Percentiles rank a stretch among this genome's conserved stretches.
Evolutionary conservation across 2,113 vertebrate genomes (phyloP).

Genomic region (Corythornis madagascariensis): DNA sequence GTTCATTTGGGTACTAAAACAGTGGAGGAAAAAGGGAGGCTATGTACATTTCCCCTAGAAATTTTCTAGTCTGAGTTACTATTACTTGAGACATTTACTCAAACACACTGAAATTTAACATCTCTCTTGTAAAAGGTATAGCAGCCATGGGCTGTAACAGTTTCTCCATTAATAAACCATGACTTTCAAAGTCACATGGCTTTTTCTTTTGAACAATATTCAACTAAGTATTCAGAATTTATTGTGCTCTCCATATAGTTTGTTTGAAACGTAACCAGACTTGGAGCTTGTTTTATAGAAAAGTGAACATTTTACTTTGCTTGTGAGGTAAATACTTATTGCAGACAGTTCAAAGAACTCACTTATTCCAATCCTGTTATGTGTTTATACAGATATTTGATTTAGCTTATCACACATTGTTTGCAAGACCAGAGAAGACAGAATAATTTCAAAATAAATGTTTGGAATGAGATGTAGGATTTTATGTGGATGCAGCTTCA

Average conservation of each 20-base stretch:
- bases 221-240: not conserved
- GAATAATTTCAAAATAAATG: slow-evolving; percentile 45
- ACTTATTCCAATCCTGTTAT: slow-evolving; percentile 2
- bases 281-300: slow-evolving; percentile 12
- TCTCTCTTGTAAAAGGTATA: not conserved
- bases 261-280: slow-evolving; percentile 26
- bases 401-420: slow-evolving; percentile 27
- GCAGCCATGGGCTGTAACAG: not conserved
- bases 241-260: not conserved
- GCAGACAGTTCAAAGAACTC: slow-evolving; percentile 42
- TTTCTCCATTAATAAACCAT: not conserved
- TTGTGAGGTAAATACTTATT: slow-evolving; percentile 55
- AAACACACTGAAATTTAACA: not conserved
- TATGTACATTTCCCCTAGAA: not conserved
- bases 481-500: not conserved
- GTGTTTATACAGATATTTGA: slow-evolving; percentile 34
- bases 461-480: slow-evolving; percentile 45
- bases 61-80: not conserved
- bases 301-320: slow-evolving; percentile 34
- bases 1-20: not conserved
- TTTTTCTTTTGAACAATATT: slow-evolving; percentile 10
- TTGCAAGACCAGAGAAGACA: slow-evolving; percentile 21
- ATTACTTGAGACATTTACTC: not conserved
- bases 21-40: not conserved
- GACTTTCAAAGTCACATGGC: not conserved